Base-by-base conservation (phyloP, 2,888 invertebrate genomes). In the Incurvaria masculella region DNA sequence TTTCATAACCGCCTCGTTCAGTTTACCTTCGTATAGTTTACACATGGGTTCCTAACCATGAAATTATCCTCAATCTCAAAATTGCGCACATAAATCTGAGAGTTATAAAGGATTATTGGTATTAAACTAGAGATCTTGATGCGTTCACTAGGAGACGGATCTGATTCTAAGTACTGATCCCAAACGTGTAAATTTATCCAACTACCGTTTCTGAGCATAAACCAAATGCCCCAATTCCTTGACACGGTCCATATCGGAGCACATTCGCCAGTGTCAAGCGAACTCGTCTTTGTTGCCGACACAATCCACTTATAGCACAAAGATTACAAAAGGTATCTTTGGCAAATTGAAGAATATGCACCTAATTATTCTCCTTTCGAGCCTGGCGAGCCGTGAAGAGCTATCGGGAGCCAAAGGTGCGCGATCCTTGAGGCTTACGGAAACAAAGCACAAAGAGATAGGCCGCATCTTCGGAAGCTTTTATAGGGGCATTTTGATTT, bases 301-400 rank as follows among this genome's bases (percentile, higher is more conserved):
- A 60, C 64, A 71, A 78, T 76, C 76, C 75, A 76, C 76, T 76
- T 78, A 76, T 59, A 62, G 51, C 52, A 78, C 63, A 78, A 76
- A 69, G 66, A 61, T 50, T 54, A 74, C 72, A 76, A 76, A 63
- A 51, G 70, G 57, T 54, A 68, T 71, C 73, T 72, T 73, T 75
- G 73, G 74, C 75, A 75, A 75, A 76, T 75, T 73, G 75, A 76
- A 74, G 72, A 69, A 71, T 74, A 75, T 72, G 75, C 71, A 71
- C 69, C 67, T 73, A 76, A 78, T 76, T 76, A 76, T 75, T 69
- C 59, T 67, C 65, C 40, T 72, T 76, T 74, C 64, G 66, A 60
- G 66, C 66, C 64, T 59, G 62, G 54, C 67, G 66, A 56, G 63
- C 69, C 73, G 70, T 72, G 61, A 63, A 62, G 66, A 17, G 47